Base-by-base conservation (phyloP, 1,140 invertebrate species). In the Bicyclus anynana region DNA sequence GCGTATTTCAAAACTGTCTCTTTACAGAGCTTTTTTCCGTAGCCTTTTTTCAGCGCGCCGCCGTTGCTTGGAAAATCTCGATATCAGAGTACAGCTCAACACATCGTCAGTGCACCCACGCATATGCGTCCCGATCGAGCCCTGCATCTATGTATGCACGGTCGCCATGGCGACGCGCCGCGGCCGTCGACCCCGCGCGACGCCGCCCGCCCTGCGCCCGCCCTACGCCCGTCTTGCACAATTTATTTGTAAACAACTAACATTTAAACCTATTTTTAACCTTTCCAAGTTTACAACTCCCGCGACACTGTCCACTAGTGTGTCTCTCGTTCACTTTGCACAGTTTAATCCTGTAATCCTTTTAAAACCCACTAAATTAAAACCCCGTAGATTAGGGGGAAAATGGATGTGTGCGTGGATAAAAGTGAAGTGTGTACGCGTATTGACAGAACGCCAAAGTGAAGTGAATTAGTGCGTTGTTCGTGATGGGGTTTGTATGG, bases 241-340 rank as follows among this genome's bases (percentile, higher is more conserved):
- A 51, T 61, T 62, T 74, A 74, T 74, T 74, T 69, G 72, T 74
- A 71, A 74, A 74, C 69, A 71, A 69, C 44, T 55, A 38, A 35
- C 47, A 64, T n/a, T 61, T 47, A 64, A 62, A 23, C 33, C 62
- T 69, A 69, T 69, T 66, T 56, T 55, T 58, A 66, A 55, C 57
- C 10, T 38, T n/a, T 52, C 23, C 14, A 49, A 33, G 21, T 20
- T 44, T 17, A 40, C 6, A 33, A 12, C 29, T 33, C 29, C 17
- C 37, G 6, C 16, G 17, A 40, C 37, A 40, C 12, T 18, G 37
- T 16, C 17, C 13, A 17, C 17, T 40, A 40, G 37, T 40, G 13
- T 1, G 10, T 18, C 10, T 17, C 13, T 14, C 1, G 37, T 18
- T 40, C 17, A 40, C 6, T 40, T 14, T 40, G 14, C 29, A 33